phyloP scores from a whole-genome alignment of 2,113 vertebrate species.

The Colinus virginianus region DNA sequence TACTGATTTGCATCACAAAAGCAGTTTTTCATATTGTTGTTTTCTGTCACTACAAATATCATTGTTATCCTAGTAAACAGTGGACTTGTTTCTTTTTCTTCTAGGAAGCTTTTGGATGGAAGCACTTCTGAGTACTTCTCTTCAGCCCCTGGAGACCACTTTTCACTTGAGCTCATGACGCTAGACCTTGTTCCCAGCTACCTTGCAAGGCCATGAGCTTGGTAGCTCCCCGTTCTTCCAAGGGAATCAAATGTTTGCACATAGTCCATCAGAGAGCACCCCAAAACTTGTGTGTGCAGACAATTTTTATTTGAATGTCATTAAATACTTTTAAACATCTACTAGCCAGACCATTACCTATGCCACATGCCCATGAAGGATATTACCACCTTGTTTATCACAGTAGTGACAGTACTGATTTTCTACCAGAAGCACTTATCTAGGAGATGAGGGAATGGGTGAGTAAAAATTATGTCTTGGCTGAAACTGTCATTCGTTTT shows the following conservation, averaged over 20 bases:
- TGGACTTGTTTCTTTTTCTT: not conserved
- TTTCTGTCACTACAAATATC: conserved; percentile 29
- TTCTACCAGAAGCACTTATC: not conserved
- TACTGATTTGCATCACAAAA: not conserved
- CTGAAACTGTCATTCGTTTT: not conserved
- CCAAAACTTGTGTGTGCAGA: not conserved
- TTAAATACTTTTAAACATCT: not conserved
- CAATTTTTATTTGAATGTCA: not conserved
- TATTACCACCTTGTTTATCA: not conserved
- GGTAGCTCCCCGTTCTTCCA: accelerated
- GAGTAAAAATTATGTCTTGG: not conserved
- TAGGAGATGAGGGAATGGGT: not conserved
- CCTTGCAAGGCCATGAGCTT: accelerated
- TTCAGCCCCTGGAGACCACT: not conserved
- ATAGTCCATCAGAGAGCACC: not conserved
- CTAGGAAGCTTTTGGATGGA: not conserved
- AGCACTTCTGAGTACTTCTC: not conserved
- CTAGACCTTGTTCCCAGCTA: accelerated
- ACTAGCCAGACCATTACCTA: not conserved
- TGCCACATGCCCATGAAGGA: not conserved
- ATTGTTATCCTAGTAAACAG: not conserved
- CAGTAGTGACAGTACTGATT: not conserved
- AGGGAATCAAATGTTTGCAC: not conserved
- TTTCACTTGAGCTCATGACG: not conserved
- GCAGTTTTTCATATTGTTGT: not conserved